Conservation (phyloP, 2,888 invertebrate genomes). For the Auanema sp. region DNA sequence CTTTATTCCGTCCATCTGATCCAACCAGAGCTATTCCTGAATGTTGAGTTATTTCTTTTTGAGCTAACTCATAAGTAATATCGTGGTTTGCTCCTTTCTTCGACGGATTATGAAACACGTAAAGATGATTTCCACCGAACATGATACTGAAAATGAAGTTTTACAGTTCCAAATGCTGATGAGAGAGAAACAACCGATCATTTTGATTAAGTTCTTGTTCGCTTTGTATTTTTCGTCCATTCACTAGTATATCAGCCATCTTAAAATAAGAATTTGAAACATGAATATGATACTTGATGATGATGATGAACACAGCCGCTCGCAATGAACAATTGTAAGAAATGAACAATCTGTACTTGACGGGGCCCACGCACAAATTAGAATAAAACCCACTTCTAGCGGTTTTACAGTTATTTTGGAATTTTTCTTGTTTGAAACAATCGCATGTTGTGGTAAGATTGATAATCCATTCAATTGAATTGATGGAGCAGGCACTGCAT, state of each 20-base stretch:
- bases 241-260: constrained; percentile 68
- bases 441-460: constrained; percentile 68
- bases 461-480: constrained; percentile 69
- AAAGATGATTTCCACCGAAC: constrained; percentile 70
- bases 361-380: background rate
- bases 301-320: background rate
- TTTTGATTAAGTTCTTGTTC: constrained; percentile 68
- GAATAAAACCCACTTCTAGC: constrained; percentile 27
- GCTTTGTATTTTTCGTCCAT: constrained; percentile 67
- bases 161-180: background rate
- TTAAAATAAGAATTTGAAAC: constrained; percentile 13
- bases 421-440: constrained; percentile 64
- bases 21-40: constrained; percentile 61
- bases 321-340: background rate
- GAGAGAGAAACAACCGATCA: constrained; percentile 66
- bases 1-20: constrained; percentile 28
- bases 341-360: background rate
- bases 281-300: background rate
- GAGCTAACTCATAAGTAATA: constrained; percentile 69
- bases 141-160: constrained; percentile 64
- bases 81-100: constrained; percentile 62
- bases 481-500: constrained; percentile 64
- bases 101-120: constrained; percentile 69
- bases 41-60: constrained; percentile 69
- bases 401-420: constrained; percentile 60